Evolutionary conservation across 2,888 invertebrate genomes (phyloP).

Genomic region (Sceliomorpha sp.): DNA sequence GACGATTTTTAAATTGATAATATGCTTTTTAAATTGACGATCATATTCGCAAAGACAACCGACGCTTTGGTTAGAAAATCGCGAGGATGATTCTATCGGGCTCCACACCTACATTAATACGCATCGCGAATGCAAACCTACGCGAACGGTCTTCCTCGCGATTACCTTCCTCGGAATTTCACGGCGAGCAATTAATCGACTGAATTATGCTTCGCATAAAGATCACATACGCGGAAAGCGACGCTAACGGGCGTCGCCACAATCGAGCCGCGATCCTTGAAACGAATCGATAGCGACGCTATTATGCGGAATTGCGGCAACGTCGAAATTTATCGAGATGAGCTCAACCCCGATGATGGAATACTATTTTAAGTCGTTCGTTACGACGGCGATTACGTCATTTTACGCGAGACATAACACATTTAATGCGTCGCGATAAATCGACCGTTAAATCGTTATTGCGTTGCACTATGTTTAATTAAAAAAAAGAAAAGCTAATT

Average conservation of each 20-base stretch:
- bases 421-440: too few relatives aligned
- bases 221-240: constrained; percentile 29
- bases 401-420: too few relatives aligned
- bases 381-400: too few relatives aligned
- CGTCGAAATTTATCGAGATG: constrained; percentile 15
- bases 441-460: too few relatives aligned
- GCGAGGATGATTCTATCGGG: constrained; percentile 41
- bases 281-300: constrained; percentile 30
- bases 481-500: too few relatives aligned
- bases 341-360: constrained; percentile 21
- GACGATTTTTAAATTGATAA: constrained; percentile 33
- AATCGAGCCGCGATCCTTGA: constrained; percentile 20
- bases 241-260: constrained; percentile 24
- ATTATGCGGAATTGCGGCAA: constrained; percentile 14
- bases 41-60: constrained; percentile 43
- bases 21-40: constrained; percentile 50
- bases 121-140: constrained; percentile 28
- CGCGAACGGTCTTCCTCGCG: constrained; percentile 15
- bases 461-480: too few relatives aligned
- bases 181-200: constrained; percentile 44
- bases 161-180: constrained; percentile 40
- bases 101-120: constrained; percentile 18
- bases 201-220: constrained; percentile 37
- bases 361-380: constrained; percentile 15
- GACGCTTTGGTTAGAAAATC: constrained; percentile 35